phyloP scores from a whole-genome alignment of 1,140 invertebrate species.

The Oedothorax gibbosus region DNA sequence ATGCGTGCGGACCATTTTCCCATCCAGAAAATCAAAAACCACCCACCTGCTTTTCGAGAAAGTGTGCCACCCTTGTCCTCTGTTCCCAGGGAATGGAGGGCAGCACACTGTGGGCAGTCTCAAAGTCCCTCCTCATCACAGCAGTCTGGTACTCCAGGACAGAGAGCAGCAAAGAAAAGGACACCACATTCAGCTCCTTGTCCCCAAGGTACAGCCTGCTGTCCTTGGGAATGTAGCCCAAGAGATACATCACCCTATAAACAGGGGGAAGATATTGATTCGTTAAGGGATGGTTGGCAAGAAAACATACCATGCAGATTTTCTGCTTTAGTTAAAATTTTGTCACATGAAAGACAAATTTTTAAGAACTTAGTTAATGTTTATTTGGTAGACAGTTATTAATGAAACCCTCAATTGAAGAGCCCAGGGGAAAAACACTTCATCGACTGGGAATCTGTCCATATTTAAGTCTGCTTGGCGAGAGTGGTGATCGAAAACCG shows the following conservation, averaged over 20 bases:
- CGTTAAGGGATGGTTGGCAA: too few relatives aligned
- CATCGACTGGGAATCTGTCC: too few relatives aligned
- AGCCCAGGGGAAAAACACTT: too few relatives aligned
- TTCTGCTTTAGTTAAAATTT: too few relatives aligned
- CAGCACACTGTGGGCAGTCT: slow-evolving; percentile 93
- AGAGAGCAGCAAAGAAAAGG: slow-evolving; percentile 83
- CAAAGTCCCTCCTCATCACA: slow-evolving; percentile 98
- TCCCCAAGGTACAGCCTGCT: slow-evolving; percentile 97
- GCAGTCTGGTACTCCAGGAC: slow-evolving; percentile 99
- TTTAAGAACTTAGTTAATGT: too few relatives aligned
- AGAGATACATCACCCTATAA: slow-evolving; percentile 80
- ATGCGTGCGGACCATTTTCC: too few relatives aligned
- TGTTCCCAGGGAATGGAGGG: slow-evolving; percentile 96
- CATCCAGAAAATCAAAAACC: background rate
- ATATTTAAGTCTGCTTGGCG: too few relatives aligned
- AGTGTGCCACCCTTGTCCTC: slow-evolving; percentile 96
- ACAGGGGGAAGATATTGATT: background rate
- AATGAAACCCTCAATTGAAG: too few relatives aligned
- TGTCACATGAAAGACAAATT: too few relatives aligned
- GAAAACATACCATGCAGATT: too few relatives aligned
- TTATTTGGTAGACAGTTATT: too few relatives aligned
- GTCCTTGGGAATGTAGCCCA: slow-evolving; percentile 97
- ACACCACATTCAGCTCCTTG: slow-evolving; percentile 97
- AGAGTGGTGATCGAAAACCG: too few relatives aligned
- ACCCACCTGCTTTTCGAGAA: slow-evolving; percentile 93